A percentile compares a stretch with the other conserved stretches of the same genome.
These are phyloP conservation scores for Sycophila sp. DNA, from an alignment of 1,140 invertebrate species.

Conservation along the genomic window DNA sequence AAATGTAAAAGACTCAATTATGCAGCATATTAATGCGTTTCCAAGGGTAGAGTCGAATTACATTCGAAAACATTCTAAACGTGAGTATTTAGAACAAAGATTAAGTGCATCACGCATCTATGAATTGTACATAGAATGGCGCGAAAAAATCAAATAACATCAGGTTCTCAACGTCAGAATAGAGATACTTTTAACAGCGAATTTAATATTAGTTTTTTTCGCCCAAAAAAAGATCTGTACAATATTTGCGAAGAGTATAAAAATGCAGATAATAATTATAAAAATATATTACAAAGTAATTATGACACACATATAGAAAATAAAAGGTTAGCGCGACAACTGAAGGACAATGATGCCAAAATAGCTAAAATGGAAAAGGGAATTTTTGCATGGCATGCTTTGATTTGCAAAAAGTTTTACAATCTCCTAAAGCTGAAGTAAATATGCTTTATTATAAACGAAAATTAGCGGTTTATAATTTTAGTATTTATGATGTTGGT, in stretches of 20 bases:
- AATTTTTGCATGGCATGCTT: conserved; percentile 42
- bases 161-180: not conserved
- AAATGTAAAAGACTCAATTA: no score
- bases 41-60: no score
- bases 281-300: not conserved
- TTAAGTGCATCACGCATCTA: no score
- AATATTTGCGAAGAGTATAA: no score
- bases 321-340: conserved; percentile 19
- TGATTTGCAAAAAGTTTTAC: conserved; percentile 51
- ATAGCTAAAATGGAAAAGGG: conserved; percentile 20
- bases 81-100: no score
- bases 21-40: no score
- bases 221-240: not conserved
- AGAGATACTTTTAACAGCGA: not conserved
- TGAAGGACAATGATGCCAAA: conserved; percentile 36
- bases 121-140: no score
- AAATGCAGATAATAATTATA: not conserved
- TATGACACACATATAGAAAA: conserved; percentile 31
- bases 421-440: conserved; percentile 44
- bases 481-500: conserved; percentile 45
- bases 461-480: conserved; percentile 50
- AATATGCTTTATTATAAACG: conserved; percentile 52
- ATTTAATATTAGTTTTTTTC: not conserved
- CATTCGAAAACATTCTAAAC: no score
- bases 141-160: not conserved